phyloP scores from a whole-genome alignment of 53 echinoderm and acorn worm species.

The Echinarachnius parma region DNA sequence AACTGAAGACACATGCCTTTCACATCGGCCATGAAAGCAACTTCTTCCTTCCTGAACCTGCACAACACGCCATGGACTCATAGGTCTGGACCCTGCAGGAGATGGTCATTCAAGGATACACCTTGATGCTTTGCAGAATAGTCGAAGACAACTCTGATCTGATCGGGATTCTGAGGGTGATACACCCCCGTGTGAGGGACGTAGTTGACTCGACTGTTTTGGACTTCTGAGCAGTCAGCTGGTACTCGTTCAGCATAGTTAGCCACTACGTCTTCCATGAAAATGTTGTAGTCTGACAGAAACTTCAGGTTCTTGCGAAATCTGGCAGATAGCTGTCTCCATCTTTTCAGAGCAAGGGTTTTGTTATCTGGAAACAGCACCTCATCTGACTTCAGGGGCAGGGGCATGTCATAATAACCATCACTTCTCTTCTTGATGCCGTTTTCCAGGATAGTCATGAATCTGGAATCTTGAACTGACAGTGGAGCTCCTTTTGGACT shows the following conservation, averaged over 20 bases:
- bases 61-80: slow-evolving; percentile 36
- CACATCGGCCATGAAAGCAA: slow-evolving; percentile 32
- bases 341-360: slow-evolving; percentile 38
- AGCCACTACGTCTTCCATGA: slow-evolving; percentile 33
- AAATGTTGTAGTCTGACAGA: slow-evolving; percentile 18
- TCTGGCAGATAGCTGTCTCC: slow-evolving; percentile 16
- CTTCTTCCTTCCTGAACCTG: slow-evolving; percentile 42
- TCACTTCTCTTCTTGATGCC: slow-evolving; percentile 25
- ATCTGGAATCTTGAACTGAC: slow-evolving; percentile 36
- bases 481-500: neutral
- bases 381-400: slow-evolving; percentile 13
- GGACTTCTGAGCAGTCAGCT: slow-evolving; percentile 8
- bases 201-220: slow-evolving; percentile 40
- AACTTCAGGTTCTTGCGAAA: slow-evolving; percentile 37
- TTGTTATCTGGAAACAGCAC: slow-evolving; percentile 29
- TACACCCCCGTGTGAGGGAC: slow-evolving; percentile 29
- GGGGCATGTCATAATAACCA: slow-evolving; percentile 49
- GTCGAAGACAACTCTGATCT: slow-evolving; percentile 33
- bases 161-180: slow-evolving; percentile 12
- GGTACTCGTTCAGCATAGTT: slow-evolving; percentile 49
- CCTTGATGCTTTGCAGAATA: slow-evolving; percentile 19
- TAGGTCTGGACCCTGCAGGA: slow-evolving; percentile 44
- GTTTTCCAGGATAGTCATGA: slow-evolving; percentile 25
- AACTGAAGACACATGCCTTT: slow-evolving; percentile 48
- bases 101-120: slow-evolving; percentile 35